phyloP scores from a whole-genome alignment of 2,113 vertebrate genomes.

The Alligator sinensis region DNA sequence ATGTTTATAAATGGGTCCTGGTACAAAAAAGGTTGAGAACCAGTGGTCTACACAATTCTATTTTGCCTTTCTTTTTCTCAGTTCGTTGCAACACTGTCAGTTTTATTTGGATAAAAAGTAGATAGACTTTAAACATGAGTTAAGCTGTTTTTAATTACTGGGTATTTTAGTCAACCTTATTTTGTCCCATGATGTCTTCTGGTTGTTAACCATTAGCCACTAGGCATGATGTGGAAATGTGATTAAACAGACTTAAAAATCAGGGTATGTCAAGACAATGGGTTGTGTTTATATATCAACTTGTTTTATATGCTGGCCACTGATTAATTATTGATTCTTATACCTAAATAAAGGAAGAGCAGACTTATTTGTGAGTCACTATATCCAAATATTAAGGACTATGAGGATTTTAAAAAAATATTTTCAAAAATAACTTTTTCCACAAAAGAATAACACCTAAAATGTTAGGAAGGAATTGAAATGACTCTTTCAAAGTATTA shows the following conservation, averaged over 20 bases:
- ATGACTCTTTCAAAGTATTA: slow-evolving; percentile 4
- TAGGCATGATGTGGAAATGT: background rate
- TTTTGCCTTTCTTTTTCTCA: background rate
- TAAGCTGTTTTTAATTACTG: background rate
- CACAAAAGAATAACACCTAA: slow-evolving; percentile 2
- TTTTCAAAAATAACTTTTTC: slow-evolving; percentile 8
- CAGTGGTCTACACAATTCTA: too few relatives aligned
- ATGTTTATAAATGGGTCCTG: too few relatives aligned
- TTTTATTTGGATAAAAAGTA: background rate
- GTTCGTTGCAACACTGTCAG: background rate
- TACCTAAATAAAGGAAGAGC: background rate
- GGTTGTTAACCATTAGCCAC: background rate
- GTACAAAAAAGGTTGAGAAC: too few relatives aligned
- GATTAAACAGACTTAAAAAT: slow-evolving; percentile 5
- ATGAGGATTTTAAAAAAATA: background rate
- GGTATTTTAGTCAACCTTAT: background rate
- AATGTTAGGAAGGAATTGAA: slow-evolving; percentile 13
- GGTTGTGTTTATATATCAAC: background rate
- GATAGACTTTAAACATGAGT: background rate
- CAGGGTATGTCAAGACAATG: background rate
- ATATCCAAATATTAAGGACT: background rate
- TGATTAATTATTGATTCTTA: background rate
- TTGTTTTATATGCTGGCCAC: background rate
- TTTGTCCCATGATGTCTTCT: background rate
- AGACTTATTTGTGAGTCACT: background rate